These are phyloP conservation scores for Dromas ardeola DNA, from an alignment of 2,113 vertebrate species.

Conservation along the genomic window DNA sequence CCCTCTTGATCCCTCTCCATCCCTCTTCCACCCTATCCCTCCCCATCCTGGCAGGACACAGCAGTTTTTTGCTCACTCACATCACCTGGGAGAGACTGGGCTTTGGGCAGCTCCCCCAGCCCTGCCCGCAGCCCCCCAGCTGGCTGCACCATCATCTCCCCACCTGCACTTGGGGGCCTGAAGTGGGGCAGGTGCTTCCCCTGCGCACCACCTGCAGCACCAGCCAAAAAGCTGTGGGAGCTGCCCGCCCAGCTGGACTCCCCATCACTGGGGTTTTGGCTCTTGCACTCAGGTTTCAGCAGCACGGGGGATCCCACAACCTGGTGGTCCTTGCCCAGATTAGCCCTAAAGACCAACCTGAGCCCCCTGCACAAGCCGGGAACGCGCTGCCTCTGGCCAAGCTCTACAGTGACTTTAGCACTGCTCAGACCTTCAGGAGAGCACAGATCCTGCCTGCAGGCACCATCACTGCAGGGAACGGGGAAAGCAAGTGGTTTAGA, in stretches of 20 bases:
- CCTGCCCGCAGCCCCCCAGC: not conserved
- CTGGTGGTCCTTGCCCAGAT: no score
- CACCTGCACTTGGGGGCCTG: accelerated
- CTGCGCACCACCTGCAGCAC: not conserved
- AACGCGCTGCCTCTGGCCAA: not conserved
- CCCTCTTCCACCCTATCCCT: not conserved
- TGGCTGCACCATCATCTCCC: not conserved
- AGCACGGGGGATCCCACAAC: not conserved
- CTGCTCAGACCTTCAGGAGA: not conserved
- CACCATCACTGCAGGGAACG: not conserved
- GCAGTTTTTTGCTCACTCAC: no score
- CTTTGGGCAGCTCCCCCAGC: not conserved
- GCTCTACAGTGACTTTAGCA: not conserved
- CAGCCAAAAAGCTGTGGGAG: no score
- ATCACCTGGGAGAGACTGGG: no score
- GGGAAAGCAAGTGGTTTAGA: not conserved
- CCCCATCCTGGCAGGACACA: not conserved
- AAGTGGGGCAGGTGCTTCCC: not conserved
- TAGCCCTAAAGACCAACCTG: not conserved
- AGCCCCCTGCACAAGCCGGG: accelerated
- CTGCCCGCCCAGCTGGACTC: accelerated
- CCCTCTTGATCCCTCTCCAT: not conserved
- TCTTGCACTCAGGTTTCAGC: accelerated
- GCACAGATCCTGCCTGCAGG: not conserved
- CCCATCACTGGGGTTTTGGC: not conserved